phyloP scores from a whole-genome alignment of 2,888 invertebrate genomes.

The Dorcus hopei region DNA sequence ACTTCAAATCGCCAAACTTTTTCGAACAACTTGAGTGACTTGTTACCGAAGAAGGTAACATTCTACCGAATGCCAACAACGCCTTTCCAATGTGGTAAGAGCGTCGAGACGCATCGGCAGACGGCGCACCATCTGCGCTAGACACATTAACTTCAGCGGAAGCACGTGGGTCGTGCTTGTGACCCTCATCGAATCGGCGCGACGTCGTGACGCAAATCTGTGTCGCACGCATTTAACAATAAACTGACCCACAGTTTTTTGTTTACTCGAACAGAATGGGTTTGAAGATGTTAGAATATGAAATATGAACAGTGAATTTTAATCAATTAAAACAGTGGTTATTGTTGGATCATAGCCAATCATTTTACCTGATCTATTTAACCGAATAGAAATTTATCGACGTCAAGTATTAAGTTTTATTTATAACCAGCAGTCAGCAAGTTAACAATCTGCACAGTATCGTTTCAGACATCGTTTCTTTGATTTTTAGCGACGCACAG shows the following conservation, averaged over 20 bases:
- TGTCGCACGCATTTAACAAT: constrained; percentile 38
- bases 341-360: constrained; percentile 34
- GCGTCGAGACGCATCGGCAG: background rate
- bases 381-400: constrained; percentile 43
- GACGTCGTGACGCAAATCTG: constrained; percentile 35
- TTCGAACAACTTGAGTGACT: constrained; percentile 94
- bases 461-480: constrained; percentile 29
- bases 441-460: constrained; percentile 49
- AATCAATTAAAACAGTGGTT: constrained; percentile 46
- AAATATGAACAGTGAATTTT: constrained; percentile 29
- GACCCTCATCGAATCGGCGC: constrained; percentile 44
- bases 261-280: constrained; percentile 37
- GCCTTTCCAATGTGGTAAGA: constrained; percentile 13
- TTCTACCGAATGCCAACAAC: constrained; percentile 24
- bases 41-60: constrained; percentile 34
- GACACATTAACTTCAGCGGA: background rate
- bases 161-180: background rate
- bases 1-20: constrained; percentile 99
- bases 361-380: constrained; percentile 43
- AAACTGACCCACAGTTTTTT: constrained; percentile 21
- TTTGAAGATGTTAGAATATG: constrained; percentile 38
- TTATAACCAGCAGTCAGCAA: constrained; percentile 49
- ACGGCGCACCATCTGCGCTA: background rate
- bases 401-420: constrained; percentile 45
- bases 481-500: background rate